A percentile compares a stretch with the other conserved stretches of the same genome.
Conservation (phyloP, 2,888 invertebrate species). For the Belgica antarctica region DNA sequence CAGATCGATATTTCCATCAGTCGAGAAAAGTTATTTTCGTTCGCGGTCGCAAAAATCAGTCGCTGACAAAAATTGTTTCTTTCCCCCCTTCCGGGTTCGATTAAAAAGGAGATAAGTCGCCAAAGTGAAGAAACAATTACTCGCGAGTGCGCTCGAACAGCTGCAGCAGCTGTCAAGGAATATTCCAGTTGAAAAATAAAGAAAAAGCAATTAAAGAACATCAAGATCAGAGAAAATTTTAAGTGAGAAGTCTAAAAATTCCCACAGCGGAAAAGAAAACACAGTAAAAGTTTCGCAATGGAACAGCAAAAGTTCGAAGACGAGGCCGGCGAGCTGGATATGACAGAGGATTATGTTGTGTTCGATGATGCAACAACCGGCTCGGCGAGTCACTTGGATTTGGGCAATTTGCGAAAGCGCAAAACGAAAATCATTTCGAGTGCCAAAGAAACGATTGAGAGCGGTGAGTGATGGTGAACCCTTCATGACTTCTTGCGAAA, state of each 20-base stretch:
- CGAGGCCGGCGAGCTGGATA: constrained; percentile 34
- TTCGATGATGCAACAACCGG: constrained; percentile 32
- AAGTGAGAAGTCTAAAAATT: too few relatives aligned
- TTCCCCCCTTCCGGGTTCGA: constrained; percentile 25
- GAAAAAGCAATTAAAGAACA: neutral
- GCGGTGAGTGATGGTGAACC: constrained; percentile 53
- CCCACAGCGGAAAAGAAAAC: neutral
- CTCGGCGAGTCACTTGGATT: constrained; percentile 52
- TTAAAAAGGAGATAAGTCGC: too few relatives aligned
- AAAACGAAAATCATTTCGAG: constrained; percentile 56
- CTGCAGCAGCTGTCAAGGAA: too few relatives aligned
- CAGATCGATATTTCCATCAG: constrained; percentile 42
- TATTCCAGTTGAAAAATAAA: neutral
- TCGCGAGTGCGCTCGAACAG: too few relatives aligned
- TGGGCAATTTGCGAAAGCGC: constrained; percentile 53
- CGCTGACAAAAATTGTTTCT: constrained; percentile 12
- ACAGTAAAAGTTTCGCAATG: constrained; percentile 3
- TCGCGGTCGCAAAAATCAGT: constrained; percentile 12
- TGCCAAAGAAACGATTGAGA: constrained; percentile 56
- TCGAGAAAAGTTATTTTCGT: constrained; percentile 21
- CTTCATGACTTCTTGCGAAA: neutral
- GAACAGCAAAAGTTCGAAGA: constrained; percentile 38
- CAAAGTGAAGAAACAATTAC: too few relatives aligned
- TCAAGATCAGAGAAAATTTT: neutral
- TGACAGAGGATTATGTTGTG: constrained; percentile 38